Evolutionary conservation across 2,888 invertebrate species (phyloP), one percentile per base, ranked within the genome.

Genomic region (Harpalus rubripes): DNA sequence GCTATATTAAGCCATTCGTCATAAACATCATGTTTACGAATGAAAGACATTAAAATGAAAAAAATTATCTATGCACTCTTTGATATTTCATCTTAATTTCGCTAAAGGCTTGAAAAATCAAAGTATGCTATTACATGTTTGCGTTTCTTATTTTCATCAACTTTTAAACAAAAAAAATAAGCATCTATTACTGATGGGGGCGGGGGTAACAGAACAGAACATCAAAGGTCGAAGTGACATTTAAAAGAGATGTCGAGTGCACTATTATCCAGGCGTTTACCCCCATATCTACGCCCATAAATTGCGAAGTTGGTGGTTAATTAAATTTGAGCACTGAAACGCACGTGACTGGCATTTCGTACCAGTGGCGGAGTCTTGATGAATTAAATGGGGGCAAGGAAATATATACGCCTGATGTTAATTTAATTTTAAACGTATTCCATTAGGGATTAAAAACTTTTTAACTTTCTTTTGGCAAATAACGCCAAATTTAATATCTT

Each of bases 151-250:
- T 68, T 68, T 68, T 39, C n/a, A 12, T 68, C 22, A 68, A 39
- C 65, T 65, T 65, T 65, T n/a, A 65, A 65, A 65, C 68, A 39
- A 32, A 68, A 68, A 68, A 68, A 41, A 12, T n/a, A 39, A 68
- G 1, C 12, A 32, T 4, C 7, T n/a, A n/a, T 15, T n/a, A 39
- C 39, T 32, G n/a, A 26, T 0, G 2, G 12, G 39, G 32, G 10
- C 65, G 10, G 2, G 12, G 39, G 32, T 32, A 32, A 32, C 32
- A 5, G 5, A 32, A 68, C 32, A 68, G n/a, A 39, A 68, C 68
- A 39, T 68, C 68, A 39, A 68, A 68, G 68, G 32, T 26, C 4
- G 68, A 68, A 68, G 6, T 32, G n/a, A n/a, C n/a, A n/a, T n/a
- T n/a, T 39, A 68, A 68, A 65, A 65, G 65, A 39, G 39, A 26